Evolutionary conservation across 2,113 vertebrate species (phyloP).

Genomic region (Rostratula benghalensis): DNA sequence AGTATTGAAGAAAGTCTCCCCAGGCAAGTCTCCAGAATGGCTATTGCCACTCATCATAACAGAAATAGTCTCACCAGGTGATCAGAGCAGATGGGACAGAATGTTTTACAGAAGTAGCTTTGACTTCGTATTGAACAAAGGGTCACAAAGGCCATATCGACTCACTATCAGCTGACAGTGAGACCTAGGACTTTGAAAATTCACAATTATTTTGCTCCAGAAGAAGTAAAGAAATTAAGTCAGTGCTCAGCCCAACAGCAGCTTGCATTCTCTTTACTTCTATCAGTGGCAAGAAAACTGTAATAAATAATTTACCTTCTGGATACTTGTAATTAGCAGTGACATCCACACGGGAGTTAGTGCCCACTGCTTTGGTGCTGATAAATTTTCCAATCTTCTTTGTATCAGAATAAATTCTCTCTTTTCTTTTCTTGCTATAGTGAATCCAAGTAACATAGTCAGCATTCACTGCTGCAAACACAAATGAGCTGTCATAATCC

Average conservation of each 20-base stretch:
- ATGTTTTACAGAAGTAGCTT: neutral
- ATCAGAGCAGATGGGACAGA: neutral
- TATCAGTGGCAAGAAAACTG: neutral
- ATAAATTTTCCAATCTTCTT: conserved; percentile 75
- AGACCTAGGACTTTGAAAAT: neutral
- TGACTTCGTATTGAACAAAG: neutral
- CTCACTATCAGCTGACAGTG: neutral
- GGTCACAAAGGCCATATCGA: neutral
- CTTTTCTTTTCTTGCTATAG: conserved; percentile 59
- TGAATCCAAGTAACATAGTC: conserved; percentile 81
- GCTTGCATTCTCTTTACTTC: neutral
- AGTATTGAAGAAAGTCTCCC: neutral
- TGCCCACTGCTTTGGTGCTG: conserved; percentile 85
- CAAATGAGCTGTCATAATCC: conserved; percentile 81
- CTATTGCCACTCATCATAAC: neutral
- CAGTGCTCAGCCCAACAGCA: neutral
- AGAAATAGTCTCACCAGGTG: neutral
- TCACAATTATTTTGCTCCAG: neutral
- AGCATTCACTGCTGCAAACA: conserved; percentile 86
- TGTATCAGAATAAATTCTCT: conserved; percentile 67
- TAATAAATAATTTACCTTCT: conserved; percentile 76
- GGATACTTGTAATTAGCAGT: conserved; percentile 82
- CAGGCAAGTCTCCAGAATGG: neutral
- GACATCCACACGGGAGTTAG: conserved; percentile 71
- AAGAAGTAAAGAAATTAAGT: neutral